Percentiles rank a stretch among this genome's conserved stretches.
phyloP scores from a whole-genome alignment of 2,888 invertebrate genomes.

The Rhingia campestris region DNA sequence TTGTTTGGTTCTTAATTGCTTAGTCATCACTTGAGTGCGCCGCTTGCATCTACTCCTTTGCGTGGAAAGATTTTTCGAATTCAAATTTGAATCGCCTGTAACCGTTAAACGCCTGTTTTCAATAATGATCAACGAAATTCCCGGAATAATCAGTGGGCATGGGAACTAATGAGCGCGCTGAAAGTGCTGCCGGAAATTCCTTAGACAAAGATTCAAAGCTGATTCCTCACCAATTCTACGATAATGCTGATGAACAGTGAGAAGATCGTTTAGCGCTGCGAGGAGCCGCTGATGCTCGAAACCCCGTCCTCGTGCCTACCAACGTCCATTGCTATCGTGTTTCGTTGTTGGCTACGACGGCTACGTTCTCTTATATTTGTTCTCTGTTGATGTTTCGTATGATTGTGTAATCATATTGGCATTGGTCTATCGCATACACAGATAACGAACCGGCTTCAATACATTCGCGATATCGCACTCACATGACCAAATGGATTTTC shows the following conservation, averaged over 20 bases:
- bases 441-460: conserved; percentile 42
- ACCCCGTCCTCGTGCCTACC: not conserved
- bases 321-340: not conserved
- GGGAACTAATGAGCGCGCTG: conserved; percentile 45
- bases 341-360: conserved; percentile 18
- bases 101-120: conserved; percentile 52
- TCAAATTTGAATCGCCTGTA: conserved; percentile 29
- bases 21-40: not conserved
- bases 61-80: conserved; percentile 4
- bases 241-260: conserved; percentile 1
- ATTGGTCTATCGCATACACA: conserved; percentile 57
- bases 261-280: not conserved
- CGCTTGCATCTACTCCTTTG: not conserved
- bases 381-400: conserved; percentile 64
- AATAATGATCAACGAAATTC: conserved; percentile 57
- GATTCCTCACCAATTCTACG: conserved; percentile 3
- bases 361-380: conserved; percentile 19
- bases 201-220: conserved; percentile 34
- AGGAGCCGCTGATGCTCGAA: not conserved
- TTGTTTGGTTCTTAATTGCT: not conserved
- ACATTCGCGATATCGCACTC: conserved; percentile 28
- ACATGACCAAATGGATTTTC: conserved; percentile 54
- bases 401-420: conserved; percentile 68
- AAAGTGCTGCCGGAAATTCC: conserved; percentile 70
- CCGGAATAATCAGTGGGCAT: conserved; percentile 52